phyloP scores from a whole-genome alignment of 2,888 invertebrate genomes.

The Dolichomitus sp. region DNA sequence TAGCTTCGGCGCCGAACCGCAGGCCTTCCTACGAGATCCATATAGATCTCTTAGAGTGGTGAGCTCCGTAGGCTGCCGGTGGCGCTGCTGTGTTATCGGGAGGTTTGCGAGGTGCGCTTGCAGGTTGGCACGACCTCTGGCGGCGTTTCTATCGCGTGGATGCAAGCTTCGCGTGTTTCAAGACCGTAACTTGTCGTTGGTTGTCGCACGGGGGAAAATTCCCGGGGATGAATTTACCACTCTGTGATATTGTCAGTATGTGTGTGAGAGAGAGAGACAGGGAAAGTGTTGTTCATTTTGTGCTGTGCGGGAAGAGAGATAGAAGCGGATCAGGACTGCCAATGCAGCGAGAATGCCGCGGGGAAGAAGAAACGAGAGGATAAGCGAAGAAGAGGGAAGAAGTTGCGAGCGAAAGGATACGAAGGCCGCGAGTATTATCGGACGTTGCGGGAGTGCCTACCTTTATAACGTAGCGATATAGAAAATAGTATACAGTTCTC shows the following conservation, averaged over 20 bases:
- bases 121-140: slow-evolving; percentile 21
- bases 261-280: not conserved
- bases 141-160: slow-evolving; percentile 39
- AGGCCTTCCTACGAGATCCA: slow-evolving; percentile 25
- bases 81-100: slow-evolving; percentile 34
- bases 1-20: slow-evolving; percentile 21
- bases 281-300: no score
- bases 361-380: slow-evolving; percentile 41
- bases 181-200: slow-evolving; percentile 73
- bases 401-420: slow-evolving; percentile 40
- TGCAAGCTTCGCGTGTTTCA: slow-evolving; percentile 72
- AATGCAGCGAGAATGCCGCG: slow-evolving; percentile 46
- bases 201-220: slow-evolving; percentile 65
- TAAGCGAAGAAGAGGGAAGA: slow-evolving; percentile 34
- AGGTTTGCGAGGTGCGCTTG: slow-evolving; percentile 37
- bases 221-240: slow-evolving; percentile 67
- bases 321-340: slow-evolving; percentile 32
- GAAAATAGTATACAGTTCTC: slow-evolving; percentile 14
- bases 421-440: slow-evolving; percentile 48
- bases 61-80: slow-evolving; percentile 32
- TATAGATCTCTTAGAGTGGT: slow-evolving; percentile 44
- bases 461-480: slow-evolving; percentile 20
- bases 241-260: not conserved
- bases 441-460: slow-evolving; percentile 2
- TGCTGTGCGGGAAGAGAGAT: not conserved